phyloP scores from a whole-genome alignment of 2,797 vertebrate species.

The Lateolabrax maculatus region DNA sequence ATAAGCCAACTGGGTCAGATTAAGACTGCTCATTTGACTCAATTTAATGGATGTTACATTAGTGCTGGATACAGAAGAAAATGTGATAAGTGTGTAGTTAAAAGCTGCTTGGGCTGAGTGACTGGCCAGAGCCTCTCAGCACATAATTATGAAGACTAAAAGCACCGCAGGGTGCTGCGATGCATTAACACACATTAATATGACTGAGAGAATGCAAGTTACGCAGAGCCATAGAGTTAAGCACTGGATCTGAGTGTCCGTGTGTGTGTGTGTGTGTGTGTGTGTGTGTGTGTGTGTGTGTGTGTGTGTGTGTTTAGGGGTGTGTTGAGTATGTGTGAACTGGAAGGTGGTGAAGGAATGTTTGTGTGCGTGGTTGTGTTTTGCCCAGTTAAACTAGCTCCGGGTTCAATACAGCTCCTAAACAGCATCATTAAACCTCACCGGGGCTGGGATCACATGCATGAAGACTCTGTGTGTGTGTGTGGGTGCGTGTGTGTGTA shows the following conservation, averaged over 20 bases:
- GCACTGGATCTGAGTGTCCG: not conserved
- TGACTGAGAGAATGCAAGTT: slow-evolving; percentile 11
- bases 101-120: slow-evolving; percentile 53
- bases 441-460: slow-evolving; percentile 9
- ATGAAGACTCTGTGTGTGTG: not conserved
- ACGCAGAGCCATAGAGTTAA: not conserved
- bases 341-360: not conserved
- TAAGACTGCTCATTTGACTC: slow-evolving; percentile 27
- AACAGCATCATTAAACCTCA: slow-evolving; percentile 48
- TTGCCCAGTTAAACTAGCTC: slow-evolving; percentile 28
- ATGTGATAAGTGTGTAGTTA: slow-evolving; percentile 44
- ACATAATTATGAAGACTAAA: slow-evolving; percentile 48
- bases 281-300: not conserved
- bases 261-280: slow-evolving; percentile 1
- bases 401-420: slow-evolving; percentile 30
- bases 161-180: slow-evolving; percentile 34
- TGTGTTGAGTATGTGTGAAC: not conserved
- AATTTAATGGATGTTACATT: slow-evolving; percentile 41
- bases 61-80: slow-evolving; percentile 28
- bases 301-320: no score
- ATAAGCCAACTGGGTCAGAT: slow-evolving; percentile 46
- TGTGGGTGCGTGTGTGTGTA: slow-evolving; percentile 11
- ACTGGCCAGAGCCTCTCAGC: slow-evolving; percentile 48
- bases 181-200: slow-evolving; percentile 40
- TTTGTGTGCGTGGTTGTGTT: slow-evolving; percentile 6